phyloP scores from a whole-genome alignment of 2,888 invertebrate genomes.

The Cremastinae sp. region DNA sequence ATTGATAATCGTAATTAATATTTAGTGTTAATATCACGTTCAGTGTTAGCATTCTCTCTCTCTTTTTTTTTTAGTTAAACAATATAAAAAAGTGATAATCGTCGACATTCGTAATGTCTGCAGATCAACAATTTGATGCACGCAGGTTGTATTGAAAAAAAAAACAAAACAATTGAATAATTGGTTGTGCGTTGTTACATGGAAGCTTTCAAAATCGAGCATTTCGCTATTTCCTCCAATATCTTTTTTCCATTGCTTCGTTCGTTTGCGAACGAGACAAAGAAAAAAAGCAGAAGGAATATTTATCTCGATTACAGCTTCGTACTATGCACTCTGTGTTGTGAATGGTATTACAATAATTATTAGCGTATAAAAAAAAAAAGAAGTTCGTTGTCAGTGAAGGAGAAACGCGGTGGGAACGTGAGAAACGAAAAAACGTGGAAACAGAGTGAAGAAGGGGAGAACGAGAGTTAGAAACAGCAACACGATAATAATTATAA shows the following conservation, averaged over 20 bases:
- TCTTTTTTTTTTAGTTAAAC: constrained; percentile 53
- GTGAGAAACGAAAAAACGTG: not conserved
- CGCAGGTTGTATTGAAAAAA: constrained; percentile 58
- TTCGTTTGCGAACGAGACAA: not conserved
- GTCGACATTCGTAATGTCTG: constrained; percentile 41
- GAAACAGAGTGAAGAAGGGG: constrained; percentile 15
- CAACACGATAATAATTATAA: constrained; percentile 72
- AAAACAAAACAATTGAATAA: constrained; percentile 66
- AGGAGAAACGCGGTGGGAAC: constrained; percentile 1
- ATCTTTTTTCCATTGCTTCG: not conserved
- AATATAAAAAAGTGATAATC: constrained; percentile 46
- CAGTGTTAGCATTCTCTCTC: constrained; percentile 28
- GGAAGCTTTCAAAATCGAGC: constrained; percentile 68
- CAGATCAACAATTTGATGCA: constrained; percentile 70
- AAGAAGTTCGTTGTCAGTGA: constrained; percentile 63
- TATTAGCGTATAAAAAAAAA: constrained; percentile 54
- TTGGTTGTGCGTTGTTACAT: constrained; percentile 79
- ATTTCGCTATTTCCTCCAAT: constrained; percentile 50
- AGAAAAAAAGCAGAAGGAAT: not conserved
- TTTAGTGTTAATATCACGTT: constrained; percentile 10
- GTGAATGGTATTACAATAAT: constrained; percentile 77
- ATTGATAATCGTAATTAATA: constrained; percentile 14
- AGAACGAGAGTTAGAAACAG: constrained; percentile 64
- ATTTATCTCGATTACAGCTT: constrained; percentile 73
- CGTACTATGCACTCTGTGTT: constrained; percentile 81